phyloP scores from a whole-genome alignment of 2,797 vertebrate genomes.

The Poeciliopsis presidionis region DNA sequence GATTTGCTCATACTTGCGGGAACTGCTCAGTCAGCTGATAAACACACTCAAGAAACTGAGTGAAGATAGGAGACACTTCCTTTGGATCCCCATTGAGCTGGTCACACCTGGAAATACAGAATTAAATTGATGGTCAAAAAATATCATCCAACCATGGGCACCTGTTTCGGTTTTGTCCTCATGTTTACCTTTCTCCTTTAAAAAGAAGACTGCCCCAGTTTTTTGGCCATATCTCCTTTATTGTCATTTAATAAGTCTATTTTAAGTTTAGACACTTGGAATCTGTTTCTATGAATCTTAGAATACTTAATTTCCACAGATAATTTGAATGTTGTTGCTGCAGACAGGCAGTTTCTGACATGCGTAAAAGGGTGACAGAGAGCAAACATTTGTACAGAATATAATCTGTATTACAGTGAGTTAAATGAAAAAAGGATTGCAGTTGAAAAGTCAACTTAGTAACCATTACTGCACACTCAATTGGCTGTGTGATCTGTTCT shows the following conservation, averaged over 20 bases:
- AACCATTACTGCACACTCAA: neutral
- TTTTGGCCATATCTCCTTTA: neutral
- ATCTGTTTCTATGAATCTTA: neutral
- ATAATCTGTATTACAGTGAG: neutral
- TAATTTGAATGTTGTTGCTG: neutral
- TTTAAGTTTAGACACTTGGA: neutral
- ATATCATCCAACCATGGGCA: neutral
- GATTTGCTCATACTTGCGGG: slow-evolving; percentile 74
- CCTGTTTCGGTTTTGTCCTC: too few species aligned
- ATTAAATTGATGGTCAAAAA: neutral
- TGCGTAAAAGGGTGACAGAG: neutral
- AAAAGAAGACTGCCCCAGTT: neutral
- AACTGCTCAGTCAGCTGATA: slow-evolving; percentile 97
- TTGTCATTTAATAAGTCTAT: neutral
- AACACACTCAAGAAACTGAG: slow-evolving; percentile 95
- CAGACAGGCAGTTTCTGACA: neutral
- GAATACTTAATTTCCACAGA: neutral
- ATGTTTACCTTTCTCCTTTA: neutral
- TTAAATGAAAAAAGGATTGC: neutral
- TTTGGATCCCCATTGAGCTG: slow-evolving; percentile 94
- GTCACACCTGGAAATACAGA: slow-evolving; percentile 84
- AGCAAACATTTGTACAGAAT: neutral
- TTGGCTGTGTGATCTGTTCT: too few species aligned
- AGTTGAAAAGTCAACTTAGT: neutral
- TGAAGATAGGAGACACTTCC: slow-evolving; percentile 96